Conservation (phyloP, 2,113 vertebrate species). For the Albula goreensis region DNA sequence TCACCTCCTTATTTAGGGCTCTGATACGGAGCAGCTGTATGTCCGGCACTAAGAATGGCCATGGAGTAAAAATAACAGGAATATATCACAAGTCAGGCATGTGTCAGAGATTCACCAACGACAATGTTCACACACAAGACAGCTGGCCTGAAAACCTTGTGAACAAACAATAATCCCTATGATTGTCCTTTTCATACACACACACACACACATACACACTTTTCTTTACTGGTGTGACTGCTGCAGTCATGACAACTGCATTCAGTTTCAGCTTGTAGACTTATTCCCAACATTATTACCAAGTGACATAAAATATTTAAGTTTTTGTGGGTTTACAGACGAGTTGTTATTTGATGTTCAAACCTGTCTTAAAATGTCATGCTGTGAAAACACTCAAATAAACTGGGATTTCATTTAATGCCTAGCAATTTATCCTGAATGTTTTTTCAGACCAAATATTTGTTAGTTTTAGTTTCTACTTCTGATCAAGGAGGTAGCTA, state of each 20-base stretch:
- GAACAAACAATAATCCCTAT: no score
- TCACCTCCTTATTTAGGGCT: slow-evolving; percentile 9
- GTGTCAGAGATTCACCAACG: background rate
- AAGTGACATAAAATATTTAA: background rate
- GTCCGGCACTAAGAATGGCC: background rate
- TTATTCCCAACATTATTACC: background rate
- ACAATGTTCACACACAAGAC: background rate
- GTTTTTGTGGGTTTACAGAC: background rate
- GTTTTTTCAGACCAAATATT: background rate
- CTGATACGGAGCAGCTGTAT: background rate
- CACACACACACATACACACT: background rate
- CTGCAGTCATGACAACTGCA: background rate
- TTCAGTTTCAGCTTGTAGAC: background rate
- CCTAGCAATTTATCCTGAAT: background rate
- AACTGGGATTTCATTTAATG: background rate
- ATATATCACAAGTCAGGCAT: background rate
- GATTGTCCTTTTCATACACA: background rate
- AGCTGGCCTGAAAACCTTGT: no score
- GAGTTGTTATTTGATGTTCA: background rate
- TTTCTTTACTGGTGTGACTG: background rate
- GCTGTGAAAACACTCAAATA: background rate
- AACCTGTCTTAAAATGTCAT: background rate
- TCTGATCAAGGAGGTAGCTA: background rate
- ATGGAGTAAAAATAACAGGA: background rate
- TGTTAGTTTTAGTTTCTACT: background rate